Percentiles rank a stretch among this genome's conserved stretches.
These are phyloP conservation scores for Mechanitis mazaeus DNA, from an alignment of 2,888 invertebrate genomes.

Conservation along the genomic window DNA sequence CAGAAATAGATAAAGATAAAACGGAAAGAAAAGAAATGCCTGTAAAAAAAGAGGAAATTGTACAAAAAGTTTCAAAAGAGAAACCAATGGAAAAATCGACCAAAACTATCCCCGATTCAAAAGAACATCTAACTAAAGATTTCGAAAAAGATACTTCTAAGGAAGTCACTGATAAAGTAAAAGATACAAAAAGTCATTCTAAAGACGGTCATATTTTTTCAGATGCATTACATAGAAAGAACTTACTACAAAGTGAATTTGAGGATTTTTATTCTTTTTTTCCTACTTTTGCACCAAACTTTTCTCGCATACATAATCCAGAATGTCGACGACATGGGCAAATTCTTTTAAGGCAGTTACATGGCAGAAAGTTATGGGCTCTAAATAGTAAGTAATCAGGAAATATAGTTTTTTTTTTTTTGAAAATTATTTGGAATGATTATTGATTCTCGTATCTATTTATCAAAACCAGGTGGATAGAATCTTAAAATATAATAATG, in stretches of 20 bases:
- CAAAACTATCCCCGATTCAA: slow-evolving; percentile 11
- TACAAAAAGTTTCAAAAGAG: slow-evolving; percentile 16
- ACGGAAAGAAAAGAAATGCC: slow-evolving; percentile 12
- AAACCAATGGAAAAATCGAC: slow-evolving; percentile 14
- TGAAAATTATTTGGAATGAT: no score
- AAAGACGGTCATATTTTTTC: slow-evolving; percentile 50
- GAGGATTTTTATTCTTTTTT: slow-evolving; percentile 79
- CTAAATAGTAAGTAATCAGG: slow-evolving; percentile 79
- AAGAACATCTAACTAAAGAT: slow-evolving; percentile 8
- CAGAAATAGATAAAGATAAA: no score
- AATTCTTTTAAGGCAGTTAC: slow-evolving; percentile 81
- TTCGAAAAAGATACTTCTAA: slow-evolving; percentile 14
- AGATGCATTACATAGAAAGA: slow-evolving; percentile 59
- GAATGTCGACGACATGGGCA: slow-evolving; percentile 83
- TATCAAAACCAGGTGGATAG: background rate
- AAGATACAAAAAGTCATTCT: slow-evolving; percentile 35
- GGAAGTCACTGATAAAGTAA: slow-evolving; percentile 16
- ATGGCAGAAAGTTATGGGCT: slow-evolving; percentile 83
- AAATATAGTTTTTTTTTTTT: background rate
- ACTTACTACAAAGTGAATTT: slow-evolving; percentile 73
- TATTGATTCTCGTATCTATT: background rate
- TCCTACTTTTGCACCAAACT: slow-evolving; percentile 82
- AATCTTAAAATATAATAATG: no score
- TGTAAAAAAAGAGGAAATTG: slow-evolving; percentile 18
- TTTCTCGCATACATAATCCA: slow-evolving; percentile 78